Conservation (phyloP, 2,113 vertebrate genomes). For the Engraulis encrasicolus region DNA sequence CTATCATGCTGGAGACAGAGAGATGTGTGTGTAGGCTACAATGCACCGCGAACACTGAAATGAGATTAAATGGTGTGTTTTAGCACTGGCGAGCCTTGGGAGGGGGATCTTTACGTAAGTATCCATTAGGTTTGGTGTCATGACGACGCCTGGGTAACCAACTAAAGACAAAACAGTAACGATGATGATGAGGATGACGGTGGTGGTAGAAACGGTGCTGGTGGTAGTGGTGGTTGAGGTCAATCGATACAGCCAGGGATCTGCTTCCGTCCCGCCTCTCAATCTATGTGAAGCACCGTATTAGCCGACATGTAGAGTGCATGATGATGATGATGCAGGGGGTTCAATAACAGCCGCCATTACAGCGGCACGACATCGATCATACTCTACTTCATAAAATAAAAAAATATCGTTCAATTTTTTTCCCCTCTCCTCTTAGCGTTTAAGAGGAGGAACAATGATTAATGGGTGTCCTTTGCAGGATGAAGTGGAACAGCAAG, state of each 20-base stretch:
- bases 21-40: slow-evolving; percentile 25
- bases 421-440: neutral
- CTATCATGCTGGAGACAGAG: too few species aligned
- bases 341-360: neutral
- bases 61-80: slow-evolving; percentile 19
- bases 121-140: too few species aligned
- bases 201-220: too few species aligned
- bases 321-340: neutral
- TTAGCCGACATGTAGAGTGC: neutral
- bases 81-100: slow-evolving; percentile 28
- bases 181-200: too few species aligned
- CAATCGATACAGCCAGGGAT: slow-evolving; percentile 26
- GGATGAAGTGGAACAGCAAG: slow-evolving; percentile 22
- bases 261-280: neutral
- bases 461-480: slow-evolving; percentile 11
- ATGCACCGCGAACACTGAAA: slow-evolving; percentile 6
- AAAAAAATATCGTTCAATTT: neutral
- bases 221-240: slow-evolving; percentile 16
- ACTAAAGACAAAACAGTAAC: too few species aligned
- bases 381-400: neutral
- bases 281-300: neutral
- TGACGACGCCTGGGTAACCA: too few species aligned
- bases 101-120: too few species aligned
- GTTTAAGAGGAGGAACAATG: slow-evolving; percentile 16
- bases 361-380: neutral